A percentile compares a stretch with the other conserved stretches of the same genome.
Conservation (phyloP, 2,113 vertebrate species). For the Otolemur garnettii region DNA sequence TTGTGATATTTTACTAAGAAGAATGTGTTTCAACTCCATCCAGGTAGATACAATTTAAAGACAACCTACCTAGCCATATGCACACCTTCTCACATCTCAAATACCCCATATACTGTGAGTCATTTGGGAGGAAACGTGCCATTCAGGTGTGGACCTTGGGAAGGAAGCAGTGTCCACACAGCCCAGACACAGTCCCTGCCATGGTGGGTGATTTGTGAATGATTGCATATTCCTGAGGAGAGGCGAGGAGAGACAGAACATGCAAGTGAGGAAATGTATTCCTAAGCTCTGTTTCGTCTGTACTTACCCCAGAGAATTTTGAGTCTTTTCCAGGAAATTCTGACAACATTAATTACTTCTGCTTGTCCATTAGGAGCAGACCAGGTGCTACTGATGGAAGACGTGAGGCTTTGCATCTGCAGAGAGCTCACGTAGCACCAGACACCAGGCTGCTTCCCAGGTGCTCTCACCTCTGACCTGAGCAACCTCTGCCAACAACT, state of each 20-base stretch:
- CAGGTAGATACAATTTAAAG: neutral
- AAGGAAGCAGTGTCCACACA: neutral
- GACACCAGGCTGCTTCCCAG: neutral
- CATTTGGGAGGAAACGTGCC: neutral
- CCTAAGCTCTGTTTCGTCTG: slow-evolving; percentile 23
- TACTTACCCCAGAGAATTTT: slow-evolving; percentile 45
- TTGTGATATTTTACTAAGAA: no score
- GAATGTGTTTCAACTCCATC: no score
- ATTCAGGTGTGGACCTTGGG: neutral
- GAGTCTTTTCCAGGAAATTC: slow-evolving; percentile 67
- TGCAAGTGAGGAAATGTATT: neutral
- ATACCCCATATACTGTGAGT: neutral
- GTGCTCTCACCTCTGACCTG: neutral
- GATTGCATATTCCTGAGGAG: neutral
- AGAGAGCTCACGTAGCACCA: neutral
- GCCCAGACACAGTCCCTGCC: neutral
- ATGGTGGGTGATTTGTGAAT: neutral
- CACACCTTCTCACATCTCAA: neutral
- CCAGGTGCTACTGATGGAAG: slow-evolving; percentile 49
- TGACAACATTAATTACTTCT: slow-evolving; percentile 63
- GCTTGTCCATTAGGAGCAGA: slow-evolving; percentile 36
- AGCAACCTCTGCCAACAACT: slow-evolving; percentile 38
- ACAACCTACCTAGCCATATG: neutral
- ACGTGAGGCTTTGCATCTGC: slow-evolving; percentile 7
- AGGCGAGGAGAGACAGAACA: neutral